Evolutionary conservation across 2,888 invertebrate genomes (phyloP), one percentile per base, ranked within the genome.

Genomic region (Platerodrilus igneus): DNA sequence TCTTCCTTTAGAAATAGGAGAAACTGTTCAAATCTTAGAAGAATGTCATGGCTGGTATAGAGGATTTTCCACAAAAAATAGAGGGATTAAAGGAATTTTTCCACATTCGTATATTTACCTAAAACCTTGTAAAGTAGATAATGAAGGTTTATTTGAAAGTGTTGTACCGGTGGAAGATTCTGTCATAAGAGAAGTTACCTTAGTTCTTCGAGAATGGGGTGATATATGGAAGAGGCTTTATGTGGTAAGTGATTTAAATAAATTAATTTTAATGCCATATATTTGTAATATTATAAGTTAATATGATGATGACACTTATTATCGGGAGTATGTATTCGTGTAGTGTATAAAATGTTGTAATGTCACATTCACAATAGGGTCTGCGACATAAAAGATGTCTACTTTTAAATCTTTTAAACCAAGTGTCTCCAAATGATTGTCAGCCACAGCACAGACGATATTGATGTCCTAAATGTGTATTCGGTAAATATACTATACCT

Each of bases 201-300:
- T 88, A 48, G 93, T 93, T 0, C 72, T 94, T 26, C 73, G 92
- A 60, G 95, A 95, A 79, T 95, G 95, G 95, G 87, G 86, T 9
- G 76, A 85, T 51, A 83, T 91, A 49, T 94, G 94, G 94, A 92
- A 92, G 63, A 83, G 82, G 53, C 77, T 92, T 27, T 94, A 86
- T 75, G 86, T 92, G 77, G 93, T 93, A 71, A 71, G 83, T 72
- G 11, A 21, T 16, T 10, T 10, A 17, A 17, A 16, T 14, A 28
- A 17, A 9, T 28, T 28, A 28, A 8, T 17, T n/a, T n/a, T n/a
- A n/a, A n/a, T 4, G 6, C 11, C 14, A 9, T 28, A 9, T 5
- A n/a, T n/a, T n/a, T n/a, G n/a, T n/a, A n/a, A n/a, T n/a, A n/a
- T n/a, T n/a, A n/a, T n/a, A n/a, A n/a, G n/a, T n/a, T n/a, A n/a